Percentiles rank a stretch among this genome's conserved stretches.
These are phyloP conservation scores for Drosophila malerkotliana DNA, from an alignment of 1,140 invertebrate genomes.

Conservation along the genomic window DNA sequence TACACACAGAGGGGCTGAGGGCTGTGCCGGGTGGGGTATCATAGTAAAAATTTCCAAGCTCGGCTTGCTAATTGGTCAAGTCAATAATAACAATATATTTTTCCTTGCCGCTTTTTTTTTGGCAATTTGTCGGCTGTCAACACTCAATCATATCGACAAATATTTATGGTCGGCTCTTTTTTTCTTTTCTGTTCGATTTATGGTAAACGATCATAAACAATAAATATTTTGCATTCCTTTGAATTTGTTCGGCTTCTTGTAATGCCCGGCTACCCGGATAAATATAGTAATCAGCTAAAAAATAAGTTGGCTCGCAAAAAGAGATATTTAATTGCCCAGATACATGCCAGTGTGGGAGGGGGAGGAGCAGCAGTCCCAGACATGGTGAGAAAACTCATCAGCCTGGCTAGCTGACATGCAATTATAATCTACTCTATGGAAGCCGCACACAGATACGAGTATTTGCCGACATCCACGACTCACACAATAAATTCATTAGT, in stretches of 20 bases:
- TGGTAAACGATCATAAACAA: slow-evolving; percentile 23
- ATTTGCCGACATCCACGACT: slow-evolving; percentile 14
- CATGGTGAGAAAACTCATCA: slow-evolving; percentile 67
- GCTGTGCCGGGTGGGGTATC: neutral
- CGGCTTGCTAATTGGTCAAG: slow-evolving; percentile 61
- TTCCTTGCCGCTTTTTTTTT: slow-evolving; percentile 38
- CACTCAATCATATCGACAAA: slow-evolving; percentile 47
- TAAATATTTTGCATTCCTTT: slow-evolving; percentile 70
- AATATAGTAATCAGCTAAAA: slow-evolving; percentile 70
- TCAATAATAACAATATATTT: slow-evolving; percentile 57
- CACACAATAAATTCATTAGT: slow-evolving; percentile 77
- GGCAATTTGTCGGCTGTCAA: slow-evolving; percentile 68
- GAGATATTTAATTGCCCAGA: slow-evolving; percentile 69
- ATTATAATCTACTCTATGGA: slow-evolving; percentile 69
- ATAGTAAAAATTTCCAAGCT: slow-evolving; percentile 51
- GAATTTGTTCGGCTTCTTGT: slow-evolving; percentile 58
- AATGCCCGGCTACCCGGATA: slow-evolving; percentile 38
- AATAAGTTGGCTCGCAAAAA: slow-evolving; percentile 34
- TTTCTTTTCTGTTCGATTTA: slow-evolving; percentile 6
- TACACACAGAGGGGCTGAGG: neutral
- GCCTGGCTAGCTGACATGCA: slow-evolving; percentile 51
- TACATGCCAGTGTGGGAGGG: slow-evolving; percentile 61
- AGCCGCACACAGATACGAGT: slow-evolving; percentile 3
- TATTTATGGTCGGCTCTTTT: slow-evolving; percentile 41
- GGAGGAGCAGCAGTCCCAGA: slow-evolving; percentile 4